Conservation (phyloP, 1,140 invertebrate species). For the Teleopsis dalmanni region DNA sequence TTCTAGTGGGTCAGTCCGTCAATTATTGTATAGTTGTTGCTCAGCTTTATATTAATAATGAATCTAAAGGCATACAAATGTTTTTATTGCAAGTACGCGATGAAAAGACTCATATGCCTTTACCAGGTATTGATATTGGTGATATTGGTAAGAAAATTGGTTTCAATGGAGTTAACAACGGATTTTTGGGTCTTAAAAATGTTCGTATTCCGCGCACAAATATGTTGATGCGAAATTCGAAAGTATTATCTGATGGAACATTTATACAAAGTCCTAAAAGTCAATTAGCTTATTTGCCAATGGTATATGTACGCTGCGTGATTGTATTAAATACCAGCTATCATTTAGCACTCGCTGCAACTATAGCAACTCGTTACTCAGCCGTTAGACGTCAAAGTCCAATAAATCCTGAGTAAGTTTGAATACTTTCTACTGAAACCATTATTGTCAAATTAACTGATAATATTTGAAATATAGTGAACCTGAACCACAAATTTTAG, state of each 20-base stretch:
- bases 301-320: conserved; percentile 71
- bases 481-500: conserved; percentile 77
- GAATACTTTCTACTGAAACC: neutral
- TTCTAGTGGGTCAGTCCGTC: conserved; percentile 75
- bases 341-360: conserved; percentile 68
- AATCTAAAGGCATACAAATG: conserved; percentile 78
- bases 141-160: conserved; percentile 89
- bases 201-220: conserved; percentile 74
- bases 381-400: conserved; percentile 77
- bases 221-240: conserved; percentile 87
- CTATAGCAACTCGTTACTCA: conserved; percentile 78
- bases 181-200: conserved; percentile 74
- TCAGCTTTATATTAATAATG: conserved; percentile 72
- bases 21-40: conserved; percentile 84
- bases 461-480: conserved; percentile 26
- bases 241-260: conserved; percentile 76
- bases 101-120: conserved; percentile 72
- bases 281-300: conserved; percentile 83
- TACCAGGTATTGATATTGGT: conserved; percentile 79
- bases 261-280: conserved; percentile 72
- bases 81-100: conserved; percentile 85
- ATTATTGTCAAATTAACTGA: neutral
- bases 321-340: conserved; percentile 60
- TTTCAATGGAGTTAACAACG: conserved; percentile 84
- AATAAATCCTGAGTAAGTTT: conserved; percentile 12